Evolutionary conservation across 2,113 vertebrate genomes (phyloP).

Genomic region (Rhinolophus sinicus): DNA sequence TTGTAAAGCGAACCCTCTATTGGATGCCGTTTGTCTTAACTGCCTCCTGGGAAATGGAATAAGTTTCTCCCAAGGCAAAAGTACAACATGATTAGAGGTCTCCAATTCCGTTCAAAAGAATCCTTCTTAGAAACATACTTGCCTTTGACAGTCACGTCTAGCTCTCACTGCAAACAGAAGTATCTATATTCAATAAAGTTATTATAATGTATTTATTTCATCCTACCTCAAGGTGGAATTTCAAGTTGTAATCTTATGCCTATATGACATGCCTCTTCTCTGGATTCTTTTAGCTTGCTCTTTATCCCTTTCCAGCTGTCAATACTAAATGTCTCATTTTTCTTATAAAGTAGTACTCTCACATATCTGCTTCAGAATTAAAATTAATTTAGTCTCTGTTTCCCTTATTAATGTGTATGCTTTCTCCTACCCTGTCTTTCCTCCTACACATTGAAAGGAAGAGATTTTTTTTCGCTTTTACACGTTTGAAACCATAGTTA

Average conservation of each 20-base stretch:
- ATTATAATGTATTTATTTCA: neutral
- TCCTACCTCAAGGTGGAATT: neutral
- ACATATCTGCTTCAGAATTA: slow-evolving; percentile 31
- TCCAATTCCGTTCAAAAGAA: neutral
- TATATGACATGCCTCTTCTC: neutral
- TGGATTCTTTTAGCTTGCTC: neutral
- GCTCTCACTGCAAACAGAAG: neutral
- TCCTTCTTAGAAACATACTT: neutral
- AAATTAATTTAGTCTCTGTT: slow-evolving; percentile 28
- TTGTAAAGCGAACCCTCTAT: neutral
- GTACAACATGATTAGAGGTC: neutral
- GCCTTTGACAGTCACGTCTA: neutral
- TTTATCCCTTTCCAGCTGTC: neutral
- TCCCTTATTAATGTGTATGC: neutral
- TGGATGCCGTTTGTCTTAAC: neutral
- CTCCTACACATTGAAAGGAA: neutral
- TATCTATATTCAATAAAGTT: neutral
- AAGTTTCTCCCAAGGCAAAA: neutral
- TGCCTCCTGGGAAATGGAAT: neutral
- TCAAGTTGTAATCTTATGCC: neutral
- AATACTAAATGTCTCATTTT: neutral
- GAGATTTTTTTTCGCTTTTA: neutral
- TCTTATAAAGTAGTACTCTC: slow-evolving; percentile 14
- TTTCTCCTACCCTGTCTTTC: slow-evolving; percentile 2
- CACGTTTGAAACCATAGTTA: neutral